Evolutionary conservation across 2,888 invertebrate genomes (phyloP).

Genomic region (Nycteola revayana): DNA sequence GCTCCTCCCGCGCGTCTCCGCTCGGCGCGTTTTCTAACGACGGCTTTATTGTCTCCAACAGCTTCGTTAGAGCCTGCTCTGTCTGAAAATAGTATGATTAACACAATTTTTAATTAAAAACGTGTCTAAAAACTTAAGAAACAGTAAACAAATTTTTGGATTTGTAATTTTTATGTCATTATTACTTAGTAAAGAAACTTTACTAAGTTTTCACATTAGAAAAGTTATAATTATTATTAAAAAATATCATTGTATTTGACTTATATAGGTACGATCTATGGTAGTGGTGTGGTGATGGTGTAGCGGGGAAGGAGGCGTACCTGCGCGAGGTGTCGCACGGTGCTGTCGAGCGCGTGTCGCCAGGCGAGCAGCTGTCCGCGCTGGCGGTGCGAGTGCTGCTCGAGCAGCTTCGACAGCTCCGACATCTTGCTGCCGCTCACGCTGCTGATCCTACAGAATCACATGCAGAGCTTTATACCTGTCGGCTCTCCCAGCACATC

Average conservation of each 20-base stretch:
- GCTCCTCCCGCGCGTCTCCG: slow-evolving; percentile 44
- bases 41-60: slow-evolving; percentile 83
- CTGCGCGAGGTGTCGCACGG: slow-evolving; percentile 87
- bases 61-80: slow-evolving; percentile 88
- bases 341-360: slow-evolving; percentile 88
- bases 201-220: too few species aligned
- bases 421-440: slow-evolving; percentile 87
- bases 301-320: slow-evolving; percentile 74
- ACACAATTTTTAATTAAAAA: not conserved
- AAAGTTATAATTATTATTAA: too few species aligned
- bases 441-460: slow-evolving; percentile 38
- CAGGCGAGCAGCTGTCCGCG: slow-evolving; percentile 91
- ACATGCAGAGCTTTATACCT: too few species aligned
- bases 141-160: too few species aligned
- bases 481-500: too few species aligned
- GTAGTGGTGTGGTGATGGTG: too few species aligned
- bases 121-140: not conserved
- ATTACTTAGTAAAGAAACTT: too few species aligned
- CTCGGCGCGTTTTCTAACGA: slow-evolving; percentile 57
- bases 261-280: too few species aligned
- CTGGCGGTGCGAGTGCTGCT: slow-evolving; percentile 91
- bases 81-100: slow-evolving; percentile 78
- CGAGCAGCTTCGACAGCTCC: slow-evolving; percentile 90
- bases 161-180: too few species aligned
- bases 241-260: too few species aligned